Evolutionary conservation across 1,140 invertebrate genomes (phyloP).

Genomic region (Leptopilina boulardi): DNA sequence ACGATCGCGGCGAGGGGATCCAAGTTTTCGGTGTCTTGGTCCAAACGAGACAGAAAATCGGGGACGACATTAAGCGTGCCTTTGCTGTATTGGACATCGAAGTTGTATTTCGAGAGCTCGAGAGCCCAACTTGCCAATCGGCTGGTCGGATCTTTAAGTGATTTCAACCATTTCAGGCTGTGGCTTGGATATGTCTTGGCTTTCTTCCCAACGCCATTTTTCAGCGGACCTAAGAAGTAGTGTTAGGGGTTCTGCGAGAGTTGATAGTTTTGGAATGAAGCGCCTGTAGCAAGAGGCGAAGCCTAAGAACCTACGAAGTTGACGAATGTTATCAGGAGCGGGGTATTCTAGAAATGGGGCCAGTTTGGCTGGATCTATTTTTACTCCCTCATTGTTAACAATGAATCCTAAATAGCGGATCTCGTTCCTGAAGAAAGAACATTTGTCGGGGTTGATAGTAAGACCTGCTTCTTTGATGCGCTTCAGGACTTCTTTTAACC

Average conservation of each 20-base stretch:
- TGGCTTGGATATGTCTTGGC: constrained; percentile 49
- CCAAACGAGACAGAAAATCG: constrained; percentile 39
- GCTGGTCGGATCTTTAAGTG: constrained; percentile 57
- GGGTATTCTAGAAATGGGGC: constrained; percentile 40
- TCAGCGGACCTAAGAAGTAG: constrained; percentile 41
- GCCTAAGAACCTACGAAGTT: neutral
- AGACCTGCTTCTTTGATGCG: constrained; percentile 47
- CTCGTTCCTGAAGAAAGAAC: constrained; percentile 46
- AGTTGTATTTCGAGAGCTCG: constrained; percentile 61
- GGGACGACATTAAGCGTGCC: constrained; percentile 47
- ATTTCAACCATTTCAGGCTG: constrained; percentile 20
- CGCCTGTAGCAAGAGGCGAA: constrained; percentile 55
- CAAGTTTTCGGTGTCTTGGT: too few relatives aligned
- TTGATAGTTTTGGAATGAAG: constrained; percentile 72
- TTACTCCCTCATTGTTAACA: constrained; percentile 51
- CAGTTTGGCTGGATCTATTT: constrained; percentile 56
- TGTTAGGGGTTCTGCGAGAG: constrained; percentile 63
- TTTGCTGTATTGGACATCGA: constrained; percentile 48
- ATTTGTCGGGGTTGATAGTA: constrained; percentile 54
- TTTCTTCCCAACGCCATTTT: constrained; percentile 49
- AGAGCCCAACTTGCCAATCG: constrained; percentile 61
- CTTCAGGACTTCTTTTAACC: constrained; percentile 50
- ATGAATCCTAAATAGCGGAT: constrained; percentile 55
- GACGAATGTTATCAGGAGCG: neutral
- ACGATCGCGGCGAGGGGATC: too few relatives aligned